A percentile compares a stretch with the other conserved stretches of the same genome.
Evolutionary conservation across 2,888 invertebrate species (phyloP).

Genomic region (Laothoe populi): DNA sequence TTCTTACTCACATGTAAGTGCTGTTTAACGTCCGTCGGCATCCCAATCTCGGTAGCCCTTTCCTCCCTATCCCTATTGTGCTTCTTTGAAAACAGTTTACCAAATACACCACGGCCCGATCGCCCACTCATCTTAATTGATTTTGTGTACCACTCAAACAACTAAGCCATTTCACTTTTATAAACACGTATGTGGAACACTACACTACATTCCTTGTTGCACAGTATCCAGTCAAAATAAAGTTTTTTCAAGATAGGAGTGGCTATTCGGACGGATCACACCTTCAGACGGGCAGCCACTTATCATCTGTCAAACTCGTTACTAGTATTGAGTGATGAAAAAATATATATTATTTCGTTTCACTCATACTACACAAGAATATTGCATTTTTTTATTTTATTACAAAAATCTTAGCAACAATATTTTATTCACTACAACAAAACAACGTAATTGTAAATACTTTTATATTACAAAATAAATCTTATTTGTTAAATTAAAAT

Average conservation of each 20-base stretch:
- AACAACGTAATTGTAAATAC: too few relatives aligned
- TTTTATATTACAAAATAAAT: background rate
- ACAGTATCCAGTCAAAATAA: constrained; percentile 53
- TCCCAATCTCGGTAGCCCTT: constrained; percentile 88
- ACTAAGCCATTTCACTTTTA: constrained; percentile 68
- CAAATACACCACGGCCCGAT: constrained; percentile 78
- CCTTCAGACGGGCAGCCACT: constrained; percentile 55
- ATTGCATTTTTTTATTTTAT: background rate
- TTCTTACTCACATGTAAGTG: constrained; percentile 95
- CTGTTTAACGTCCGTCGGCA: constrained; percentile 93
- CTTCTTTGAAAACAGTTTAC: constrained; percentile 80
- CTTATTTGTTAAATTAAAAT: background rate
- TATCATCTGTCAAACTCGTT: constrained; percentile 62
- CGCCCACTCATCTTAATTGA: constrained; percentile 78
- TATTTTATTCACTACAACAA: too few relatives aligned
- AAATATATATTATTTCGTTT: constrained; percentile 40
- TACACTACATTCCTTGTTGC: constrained; percentile 65
- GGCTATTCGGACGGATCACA: constrained; percentile 76
- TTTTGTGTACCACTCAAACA: constrained; percentile 47
- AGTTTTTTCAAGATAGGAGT: constrained; percentile 70
- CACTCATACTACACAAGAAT: constrained; percentile 33
- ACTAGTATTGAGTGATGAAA: constrained; percentile 34
- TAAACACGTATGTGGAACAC: constrained; percentile 46
- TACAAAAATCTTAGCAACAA: too few relatives aligned
- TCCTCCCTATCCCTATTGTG: constrained; percentile 73